Percentiles rank a stretch among this genome's conserved stretches.
These are phyloP conservation scores for Apaloderma vittatum DNA, from an alignment of 2,113 vertebrate species.

Conservation along the genomic window DNA sequence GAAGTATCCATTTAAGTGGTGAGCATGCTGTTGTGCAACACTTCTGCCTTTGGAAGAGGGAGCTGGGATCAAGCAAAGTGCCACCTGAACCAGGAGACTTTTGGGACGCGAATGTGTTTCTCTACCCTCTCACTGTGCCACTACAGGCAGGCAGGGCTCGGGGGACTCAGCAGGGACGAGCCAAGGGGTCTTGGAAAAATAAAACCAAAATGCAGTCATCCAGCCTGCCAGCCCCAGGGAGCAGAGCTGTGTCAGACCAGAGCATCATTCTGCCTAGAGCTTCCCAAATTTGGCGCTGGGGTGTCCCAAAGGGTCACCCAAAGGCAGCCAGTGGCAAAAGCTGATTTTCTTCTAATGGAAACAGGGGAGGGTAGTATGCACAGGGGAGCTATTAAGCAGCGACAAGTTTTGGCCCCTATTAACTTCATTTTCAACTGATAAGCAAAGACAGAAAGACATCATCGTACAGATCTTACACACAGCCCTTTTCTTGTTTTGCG, in stretches of 20 bases:
- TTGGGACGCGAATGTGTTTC: background rate
- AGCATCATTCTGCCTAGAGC: background rate
- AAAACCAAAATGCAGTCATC: accelerated
- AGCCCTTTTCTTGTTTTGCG: background rate
- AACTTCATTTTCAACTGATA: background rate
- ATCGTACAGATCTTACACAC: accelerated
- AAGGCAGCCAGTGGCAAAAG: background rate
- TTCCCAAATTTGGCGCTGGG: background rate
- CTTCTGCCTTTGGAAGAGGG: background rate
- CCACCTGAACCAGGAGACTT: background rate
- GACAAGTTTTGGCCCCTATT: background rate
- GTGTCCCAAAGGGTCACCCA: background rate
- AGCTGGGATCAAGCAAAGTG: background rate
- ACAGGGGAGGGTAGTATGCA: accelerated
- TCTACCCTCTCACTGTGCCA: accelerated
- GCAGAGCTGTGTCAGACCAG: accelerated
- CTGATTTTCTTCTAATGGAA: background rate
- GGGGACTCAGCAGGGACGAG: background rate
- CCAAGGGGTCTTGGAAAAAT: background rate
- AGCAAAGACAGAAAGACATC: background rate
- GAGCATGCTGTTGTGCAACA: background rate
- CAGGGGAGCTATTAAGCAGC: background rate
- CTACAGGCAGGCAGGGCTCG: background rate
- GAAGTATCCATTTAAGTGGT: background rate
- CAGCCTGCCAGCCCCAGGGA: accelerated